Evolutionary conservation across 2,888 invertebrate species (phyloP), one percentile per base, ranked within the genome.

Genomic region (Nemotelus nigrinus): DNA sequence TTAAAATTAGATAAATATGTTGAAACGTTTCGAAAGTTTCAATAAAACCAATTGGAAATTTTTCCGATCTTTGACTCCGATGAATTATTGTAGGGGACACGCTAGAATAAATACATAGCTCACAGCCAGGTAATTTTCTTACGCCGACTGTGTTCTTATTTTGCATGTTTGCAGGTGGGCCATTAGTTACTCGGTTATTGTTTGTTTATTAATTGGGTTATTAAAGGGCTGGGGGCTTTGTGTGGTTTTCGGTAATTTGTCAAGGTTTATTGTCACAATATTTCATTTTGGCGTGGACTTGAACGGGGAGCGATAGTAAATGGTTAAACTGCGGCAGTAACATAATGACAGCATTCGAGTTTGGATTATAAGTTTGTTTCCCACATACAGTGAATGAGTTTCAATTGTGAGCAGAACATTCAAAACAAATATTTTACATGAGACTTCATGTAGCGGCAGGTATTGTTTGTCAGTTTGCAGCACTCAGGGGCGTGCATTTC

Each of bases 201-300:
- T 71, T 71, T 71, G 71, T 43, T 71, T 71, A 71, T 55, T 71
- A 71, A 71, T 71, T 71, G 71, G 43, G 44, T 44, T 44, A 71
- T 71, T 71, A 71, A 71, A 55, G 48, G 48, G 55, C 71, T 5
- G 57, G 8, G 41, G 44, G 57, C 39, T 10, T 53, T 70, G 44
- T 55, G 57, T 70, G 55, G 8, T 57, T 71, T 41, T 7, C 10
- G 53, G 53, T 44, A 55, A 55, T 71, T 71, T 71, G 71, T 71
- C 71, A 57, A 48, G 71, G 53, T 41, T 7, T 65, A n/a, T 65
- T 65, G 65, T 45, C 65, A 65, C 47, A 65, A 47, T 41, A 45
- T 65, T 65, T 65, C 47, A 41, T 45, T 5, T 50, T 50, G 6
- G 8, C 50, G 5, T 50, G 6, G 8, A 8, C 8, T 50, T 50